A percentile compares a stretch with the other conserved stretches of the same genome.
Evolutionary conservation across 2,113 vertebrate genomes (phyloP).

Genomic region (Daphoenositta chrysoptera): DNA sequence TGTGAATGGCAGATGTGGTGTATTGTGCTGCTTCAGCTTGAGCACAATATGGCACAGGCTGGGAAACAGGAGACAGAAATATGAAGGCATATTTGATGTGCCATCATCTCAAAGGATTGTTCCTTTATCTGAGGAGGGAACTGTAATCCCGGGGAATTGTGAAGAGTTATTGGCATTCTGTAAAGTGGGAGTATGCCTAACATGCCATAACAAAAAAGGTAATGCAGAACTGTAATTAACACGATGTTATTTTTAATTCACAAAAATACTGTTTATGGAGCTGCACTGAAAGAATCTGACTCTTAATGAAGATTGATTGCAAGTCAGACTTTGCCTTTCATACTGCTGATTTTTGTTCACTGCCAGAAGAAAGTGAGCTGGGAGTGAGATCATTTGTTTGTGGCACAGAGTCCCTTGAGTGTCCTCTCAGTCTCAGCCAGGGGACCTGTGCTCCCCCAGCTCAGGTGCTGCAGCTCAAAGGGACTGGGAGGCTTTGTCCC

Average conservation of each 20-base stretch:
- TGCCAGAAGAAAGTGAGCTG: not conserved
- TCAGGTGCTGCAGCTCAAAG: not conserved
- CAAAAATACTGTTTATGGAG: conserved; percentile 54
- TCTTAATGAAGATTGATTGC: conserved; percentile 54
- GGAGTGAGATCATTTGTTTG: conserved; percentile 16
- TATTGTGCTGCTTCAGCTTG: not conserved
- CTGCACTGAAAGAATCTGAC: conserved; percentile 33
- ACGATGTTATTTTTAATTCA: conserved; percentile 60
- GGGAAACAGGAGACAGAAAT: conserved; percentile 13
- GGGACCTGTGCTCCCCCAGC: not conserved
- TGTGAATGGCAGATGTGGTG: conserved; percentile 4
- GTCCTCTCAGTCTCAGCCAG: not conserved
- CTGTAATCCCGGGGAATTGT: conserved; percentile 32
- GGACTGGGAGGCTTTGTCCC: not conserved
- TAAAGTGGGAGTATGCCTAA: conserved; percentile 52
- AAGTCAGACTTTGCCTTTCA: conserved; percentile 1
- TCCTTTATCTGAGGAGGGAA: conserved; percentile 6
- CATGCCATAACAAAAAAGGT: conserved; percentile 62
- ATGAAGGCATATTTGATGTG: conserved; percentile 25
- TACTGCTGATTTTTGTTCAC: conserved; percentile 30
- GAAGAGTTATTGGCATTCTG: conserved; percentile 56
- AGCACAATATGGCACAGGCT: conserved; percentile 13
- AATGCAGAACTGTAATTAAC: conserved; percentile 63
- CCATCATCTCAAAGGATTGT: conserved; percentile 21
- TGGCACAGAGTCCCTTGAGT: not conserved